Conservation (phyloP, 2,113 vertebrate species). For the Sula dactylatra region DNA sequence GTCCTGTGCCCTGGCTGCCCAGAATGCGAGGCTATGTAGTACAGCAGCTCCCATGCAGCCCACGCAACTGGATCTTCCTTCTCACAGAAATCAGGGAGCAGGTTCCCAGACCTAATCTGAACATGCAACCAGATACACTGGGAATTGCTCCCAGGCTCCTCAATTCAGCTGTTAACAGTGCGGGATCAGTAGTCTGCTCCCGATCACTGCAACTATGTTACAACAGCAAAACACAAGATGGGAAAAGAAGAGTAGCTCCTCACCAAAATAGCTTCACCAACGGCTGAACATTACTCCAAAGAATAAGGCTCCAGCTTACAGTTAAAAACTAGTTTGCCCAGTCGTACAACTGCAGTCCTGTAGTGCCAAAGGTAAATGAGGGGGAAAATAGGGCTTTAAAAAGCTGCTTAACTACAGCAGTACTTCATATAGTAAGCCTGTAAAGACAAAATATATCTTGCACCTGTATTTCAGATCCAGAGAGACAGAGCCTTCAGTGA, state of each 20-base stretch:
- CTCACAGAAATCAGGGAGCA: background rate
- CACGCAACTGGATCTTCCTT: background rate
- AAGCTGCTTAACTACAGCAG: background rate
- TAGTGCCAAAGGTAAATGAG: background rate
- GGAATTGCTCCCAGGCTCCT: background rate
- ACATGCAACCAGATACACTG: background rate
- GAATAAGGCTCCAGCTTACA: background rate
- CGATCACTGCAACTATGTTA: background rate
- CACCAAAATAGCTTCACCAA: background rate
- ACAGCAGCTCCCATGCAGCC: background rate
- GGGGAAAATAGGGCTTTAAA: background rate
- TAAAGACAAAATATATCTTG: background rate
- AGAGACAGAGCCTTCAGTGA: background rate
- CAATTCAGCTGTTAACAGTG: background rate
- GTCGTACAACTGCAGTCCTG: background rate
- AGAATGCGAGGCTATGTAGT: fast-evolving
- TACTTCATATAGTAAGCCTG: background rate
- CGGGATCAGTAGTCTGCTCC: background rate
- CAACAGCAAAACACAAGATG: background rate
- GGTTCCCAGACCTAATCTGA: background rate
- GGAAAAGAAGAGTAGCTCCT: background rate
- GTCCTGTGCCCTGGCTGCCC: background rate
- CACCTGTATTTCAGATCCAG: background rate
- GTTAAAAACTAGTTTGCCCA: background rate
- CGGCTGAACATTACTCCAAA: background rate